Evolutionary conservation across 2,888 invertebrate genomes (phyloP).

Genomic region (Coleophora flavipennella): DNA sequence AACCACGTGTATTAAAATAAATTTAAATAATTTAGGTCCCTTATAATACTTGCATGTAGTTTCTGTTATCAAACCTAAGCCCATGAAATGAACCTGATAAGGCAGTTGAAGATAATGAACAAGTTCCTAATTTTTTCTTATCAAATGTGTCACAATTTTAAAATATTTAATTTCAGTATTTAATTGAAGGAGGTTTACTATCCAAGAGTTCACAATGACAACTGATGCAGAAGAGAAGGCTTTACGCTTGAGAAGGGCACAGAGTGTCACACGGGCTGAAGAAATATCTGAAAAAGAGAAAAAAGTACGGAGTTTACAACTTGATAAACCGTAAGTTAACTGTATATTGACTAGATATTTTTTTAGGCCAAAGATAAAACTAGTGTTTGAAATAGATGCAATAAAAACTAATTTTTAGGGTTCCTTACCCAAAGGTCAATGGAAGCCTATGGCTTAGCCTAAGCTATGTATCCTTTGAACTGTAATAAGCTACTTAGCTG

Average conservation of each 20-base stretch:
- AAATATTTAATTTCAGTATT: neutral
- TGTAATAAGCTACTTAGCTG: no score
- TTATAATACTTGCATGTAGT: no score
- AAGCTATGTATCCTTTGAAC: no score
- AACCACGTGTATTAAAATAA: no score
- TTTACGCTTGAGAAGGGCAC: constrained; percentile 80
- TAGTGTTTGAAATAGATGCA: no score
- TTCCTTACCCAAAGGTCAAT: no score
- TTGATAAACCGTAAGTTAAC: constrained; percentile 90
- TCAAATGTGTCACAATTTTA: neutral
- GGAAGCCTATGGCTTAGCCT: no score
- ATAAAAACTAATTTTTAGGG: no score
- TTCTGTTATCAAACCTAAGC: no score
- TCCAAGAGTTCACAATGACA: constrained; percentile 31
- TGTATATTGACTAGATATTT: no score
- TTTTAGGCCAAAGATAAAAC: no score
- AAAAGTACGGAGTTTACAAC: constrained; percentile 83
- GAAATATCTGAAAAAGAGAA: constrained; percentile 88
- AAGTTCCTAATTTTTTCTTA: neutral
- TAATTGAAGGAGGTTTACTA: neutral
- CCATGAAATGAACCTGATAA: neutral
- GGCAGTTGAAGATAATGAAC: neutral
- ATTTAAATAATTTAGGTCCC: no score
- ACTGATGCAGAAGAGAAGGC: constrained; percentile 62
- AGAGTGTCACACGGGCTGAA: constrained; percentile 90